Evolutionary conservation across 2,888 invertebrate genomes (phyloP), one percentile per base, ranked within the genome.

Genomic region (Tetheella fluctuosa): DNA sequence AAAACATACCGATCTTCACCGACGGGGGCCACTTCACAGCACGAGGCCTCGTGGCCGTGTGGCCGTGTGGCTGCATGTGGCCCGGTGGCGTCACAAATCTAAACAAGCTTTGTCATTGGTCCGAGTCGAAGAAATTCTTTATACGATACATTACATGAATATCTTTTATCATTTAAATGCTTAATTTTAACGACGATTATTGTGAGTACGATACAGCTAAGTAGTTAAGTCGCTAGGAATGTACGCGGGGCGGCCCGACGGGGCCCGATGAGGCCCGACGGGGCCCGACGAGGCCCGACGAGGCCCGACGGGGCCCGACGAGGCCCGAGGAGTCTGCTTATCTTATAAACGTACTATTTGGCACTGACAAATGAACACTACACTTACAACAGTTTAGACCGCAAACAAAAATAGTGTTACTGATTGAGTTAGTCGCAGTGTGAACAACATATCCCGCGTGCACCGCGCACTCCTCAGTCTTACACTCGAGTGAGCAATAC

Each of bases 271-370:
- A 15, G 37, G 39, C 39, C 39, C 39, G 34, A n/a, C n/a, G 39
- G 55, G 58, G n/a, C n/a, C n/a, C n/a, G n/a, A n/a, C 2, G 37
- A 15, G 37, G 39, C 39, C 39, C 39, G 34, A n/a, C n/a, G 39
- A 57, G 58, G 52, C 59, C 52, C 54, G 59, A 56, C 58, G 30
- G 28, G n/a, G 15, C 15, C 39, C 39, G 37, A 37, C 2, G 37
- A 15, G 37, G 39, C 39, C 39, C 39, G 34, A n/a, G 39, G 39
- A 57, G 58, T 23, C 30, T 53, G 64, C 63, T 52, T 62, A 59
- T 68, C 73, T 73, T 75, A 72, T 65, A 74, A 64, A 75, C 73
- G 65, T 76, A 80, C 70, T 80, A 81, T 84, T 85, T 85, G 84
- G 84, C 84, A 85, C 85, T 81, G 79, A 74, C 64, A 75, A 76